Conservation (phyloP, 2,113 vertebrate genomes). For the Geococcyx californianus region DNA sequence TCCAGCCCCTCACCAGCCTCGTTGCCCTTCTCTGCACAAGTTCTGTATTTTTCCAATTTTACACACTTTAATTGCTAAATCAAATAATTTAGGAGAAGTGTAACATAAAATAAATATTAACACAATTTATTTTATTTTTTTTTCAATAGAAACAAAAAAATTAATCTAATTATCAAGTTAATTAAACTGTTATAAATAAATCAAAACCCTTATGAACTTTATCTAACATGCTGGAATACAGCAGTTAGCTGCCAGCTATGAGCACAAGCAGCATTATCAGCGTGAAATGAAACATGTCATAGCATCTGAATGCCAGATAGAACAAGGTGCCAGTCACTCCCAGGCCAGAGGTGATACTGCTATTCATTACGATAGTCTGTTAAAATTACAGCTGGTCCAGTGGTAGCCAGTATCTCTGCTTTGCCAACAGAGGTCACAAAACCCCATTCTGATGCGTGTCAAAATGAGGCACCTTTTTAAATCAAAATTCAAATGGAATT, state of each 20-base stretch:
- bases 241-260: background rate
- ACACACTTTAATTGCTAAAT: background rate
- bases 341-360: background rate
- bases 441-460: background rate
- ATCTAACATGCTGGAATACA: background rate
- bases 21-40: no score
- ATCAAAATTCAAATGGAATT: background rate
- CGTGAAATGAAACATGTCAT: background rate
- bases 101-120: conserved; percentile 31
- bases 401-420: background rate
- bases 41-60: conserved; percentile 2
- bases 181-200: conserved; percentile 13
- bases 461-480: background rate
- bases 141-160: background rate
- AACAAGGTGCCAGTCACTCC: background rate
- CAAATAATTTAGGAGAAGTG: background rate
- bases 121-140: background rate
- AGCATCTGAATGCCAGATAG: background rate
- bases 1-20: background rate
- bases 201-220: background rate
- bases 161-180: conserved; percentile 4
- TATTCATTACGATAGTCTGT: conserved; percentile 7
- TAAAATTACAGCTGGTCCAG: background rate
- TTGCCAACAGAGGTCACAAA: background rate
- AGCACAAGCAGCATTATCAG: background rate